Evolutionary conservation across 2,797 vertebrate genomes (phyloP), one percentile per base, ranked within the genome.

Genomic region (Cyclopterus lumpus): DNA sequence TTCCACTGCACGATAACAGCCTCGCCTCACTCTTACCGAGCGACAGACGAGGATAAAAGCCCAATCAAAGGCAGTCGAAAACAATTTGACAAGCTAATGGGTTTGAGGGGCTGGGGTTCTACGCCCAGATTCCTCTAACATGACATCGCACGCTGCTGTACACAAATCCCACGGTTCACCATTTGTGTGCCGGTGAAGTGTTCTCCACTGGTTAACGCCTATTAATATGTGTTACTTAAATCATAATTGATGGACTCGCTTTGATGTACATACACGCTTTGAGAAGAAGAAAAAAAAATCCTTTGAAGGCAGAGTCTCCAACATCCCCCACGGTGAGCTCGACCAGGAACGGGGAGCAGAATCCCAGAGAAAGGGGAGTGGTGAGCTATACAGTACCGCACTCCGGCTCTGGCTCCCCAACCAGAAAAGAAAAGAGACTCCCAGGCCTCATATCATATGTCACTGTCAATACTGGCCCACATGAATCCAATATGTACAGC

Each of bases 51-150:
- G 46, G 76, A 86, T 84, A 79, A 88, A 88, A 88, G 78, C 70
- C 58, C 82, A 87, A 91, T 87, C 86, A 91, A 85, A 92, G 91
- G 76, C 73, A 26, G 80, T 83, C 71, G 74, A 76, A 86, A 88
- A 84, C 83, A 79, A 88, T 84, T 78, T 84, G 86, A 85, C 78
- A 79, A 82, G 69, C 82, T 81, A 83, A 90, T 82, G 71, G 69
- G 67, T 77, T 74, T 54, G 62, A 82, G 65, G 72, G 69, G 62
- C 61, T 77, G 3, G 15, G 75, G 60, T 58, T 79, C 63, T 28
- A 57, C 38, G 46, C 66, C 64, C 73, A 57, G 58, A 66, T 72
- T 85, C 73, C 77, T 81, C 82, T 76, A 82, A 84, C 72, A 55
- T 69, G 85, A 80, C 86, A 78, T 79, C 3, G 58, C 28, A 8